Conservation (phyloP, 2,888 invertebrate species). For the Isotomurus palustris region DNA sequence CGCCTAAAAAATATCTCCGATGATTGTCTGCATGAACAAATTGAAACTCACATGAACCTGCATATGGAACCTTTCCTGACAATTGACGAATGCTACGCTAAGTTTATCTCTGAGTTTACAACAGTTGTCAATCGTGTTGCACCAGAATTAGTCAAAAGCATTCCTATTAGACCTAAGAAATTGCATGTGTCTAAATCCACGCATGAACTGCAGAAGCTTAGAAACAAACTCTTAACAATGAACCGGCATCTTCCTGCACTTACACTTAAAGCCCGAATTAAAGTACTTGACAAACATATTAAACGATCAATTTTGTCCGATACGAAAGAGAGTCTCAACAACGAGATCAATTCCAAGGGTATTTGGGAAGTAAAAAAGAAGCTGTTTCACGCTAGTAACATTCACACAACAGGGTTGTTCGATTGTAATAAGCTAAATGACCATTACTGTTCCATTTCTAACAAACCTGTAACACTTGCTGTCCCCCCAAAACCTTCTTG, state of each 20-base stretch:
- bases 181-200: neutral
- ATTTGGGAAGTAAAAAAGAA: neutral
- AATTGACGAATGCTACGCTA: too few relatives aligned
- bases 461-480: neutral
- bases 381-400: too few relatives aligned
- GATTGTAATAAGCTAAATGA: too few relatives aligned
- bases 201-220: neutral
- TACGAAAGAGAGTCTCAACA: neutral
- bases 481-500: neutral
- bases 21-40: too few relatives aligned
- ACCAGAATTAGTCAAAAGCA: neutral
- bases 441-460: neutral
- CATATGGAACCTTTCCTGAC: too few relatives aligned
- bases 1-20: neutral
- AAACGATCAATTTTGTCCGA: neutral
- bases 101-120: neutral
- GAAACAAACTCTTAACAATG: neutral
- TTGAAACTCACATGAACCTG: too few relatives aligned
- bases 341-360: neutral
- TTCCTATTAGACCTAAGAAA: neutral
- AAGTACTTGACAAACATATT: neutral
- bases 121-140: neutral
- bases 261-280: neutral
- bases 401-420: too few relatives aligned
- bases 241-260: neutral